These are phyloP conservation scores for Autographa gamma DNA, from an alignment of 2,888 invertebrate genomes.

Conservation along the genomic window DNA sequence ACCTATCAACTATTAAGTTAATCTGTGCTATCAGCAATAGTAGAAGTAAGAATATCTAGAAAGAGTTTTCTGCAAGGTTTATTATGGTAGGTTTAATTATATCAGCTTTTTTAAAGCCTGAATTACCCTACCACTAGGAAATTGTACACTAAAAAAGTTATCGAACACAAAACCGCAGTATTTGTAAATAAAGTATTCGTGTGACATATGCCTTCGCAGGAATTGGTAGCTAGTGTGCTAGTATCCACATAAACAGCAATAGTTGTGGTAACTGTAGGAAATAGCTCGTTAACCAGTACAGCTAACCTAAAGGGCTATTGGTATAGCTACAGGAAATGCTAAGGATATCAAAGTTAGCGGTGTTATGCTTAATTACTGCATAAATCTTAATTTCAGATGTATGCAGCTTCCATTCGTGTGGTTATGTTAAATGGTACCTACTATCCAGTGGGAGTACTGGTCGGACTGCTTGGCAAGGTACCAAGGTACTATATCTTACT, in stretches of 20 bases:
- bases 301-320: conserved; percentile 26
- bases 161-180: no score
- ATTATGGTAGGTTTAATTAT: no score
- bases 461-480: background rate
- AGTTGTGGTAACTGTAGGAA: conserved; percentile 25
- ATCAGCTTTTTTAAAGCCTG: no score
- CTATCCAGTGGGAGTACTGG: background rate
- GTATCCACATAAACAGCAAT: conserved; percentile 17
- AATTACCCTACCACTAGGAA: no score
- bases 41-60: no score
- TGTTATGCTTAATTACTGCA: conserved; percentile 18
- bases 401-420: background rate
- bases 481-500: background rate
- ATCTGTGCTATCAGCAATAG: no score
- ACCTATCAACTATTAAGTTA: no score
- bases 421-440: background rate
- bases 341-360: conserved; percentile 19
- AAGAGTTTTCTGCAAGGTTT: no score
- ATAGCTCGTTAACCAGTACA: conserved; percentile 36
- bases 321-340: conserved; percentile 43
- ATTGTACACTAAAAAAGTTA: no score
- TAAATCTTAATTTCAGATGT: conserved; percentile 23
- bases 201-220: no score
- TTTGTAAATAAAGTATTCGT: no score
- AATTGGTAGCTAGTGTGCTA: no score